Evolutionary conservation across 2,797 vertebrate genomes (phyloP), one percentile per base, ranked within the genome.

Genomic region (Enteromius thamalakanensis): DNA sequence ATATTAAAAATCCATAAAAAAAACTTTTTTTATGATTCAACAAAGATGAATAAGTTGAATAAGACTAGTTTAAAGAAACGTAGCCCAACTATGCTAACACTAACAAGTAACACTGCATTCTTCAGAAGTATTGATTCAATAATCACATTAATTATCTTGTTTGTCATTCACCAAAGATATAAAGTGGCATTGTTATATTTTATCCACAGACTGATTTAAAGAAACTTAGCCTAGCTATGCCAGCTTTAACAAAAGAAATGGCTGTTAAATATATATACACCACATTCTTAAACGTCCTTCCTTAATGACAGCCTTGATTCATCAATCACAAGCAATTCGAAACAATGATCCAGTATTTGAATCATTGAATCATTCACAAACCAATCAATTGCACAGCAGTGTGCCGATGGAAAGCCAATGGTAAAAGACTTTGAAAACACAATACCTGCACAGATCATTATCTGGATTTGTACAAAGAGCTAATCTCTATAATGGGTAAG

Each of bases 401-500:
- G 8, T 60, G 15, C n/a, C 26, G 53, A 58, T 3, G 9, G 14
- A 62, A 26, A 37, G 53, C 26, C 2, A 19, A 1, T 26, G 74
- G 21, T 26, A 60, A 72, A 53, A 42, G 14, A 40, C 19, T 69
- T 69, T 69, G 37, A 69, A n/a, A 62, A 62, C 67, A 26, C 9
- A 69, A 45, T 26, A 45, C 6, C 40, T 26, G 34, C 34, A 68
- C 10, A 37, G n/a, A 26, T 49, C 2, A 14, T 55, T 9, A 55
- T 55, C 51, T 23, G 21, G 3, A n/a, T 55, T 26, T 76, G 51
- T 40, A 58, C 34, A 23, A 2, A 40, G 4, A 12, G 37, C 10
- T 65, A 51, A 53, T 53, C n/a, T 76, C 34, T 42, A 21, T 37
- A 82, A 82, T 55, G 21, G 3, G 9, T 68, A 34, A 62, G 14